Conservation (phyloP, 2,113 vertebrate genomes). For the Apeltes quadracus region DNA sequence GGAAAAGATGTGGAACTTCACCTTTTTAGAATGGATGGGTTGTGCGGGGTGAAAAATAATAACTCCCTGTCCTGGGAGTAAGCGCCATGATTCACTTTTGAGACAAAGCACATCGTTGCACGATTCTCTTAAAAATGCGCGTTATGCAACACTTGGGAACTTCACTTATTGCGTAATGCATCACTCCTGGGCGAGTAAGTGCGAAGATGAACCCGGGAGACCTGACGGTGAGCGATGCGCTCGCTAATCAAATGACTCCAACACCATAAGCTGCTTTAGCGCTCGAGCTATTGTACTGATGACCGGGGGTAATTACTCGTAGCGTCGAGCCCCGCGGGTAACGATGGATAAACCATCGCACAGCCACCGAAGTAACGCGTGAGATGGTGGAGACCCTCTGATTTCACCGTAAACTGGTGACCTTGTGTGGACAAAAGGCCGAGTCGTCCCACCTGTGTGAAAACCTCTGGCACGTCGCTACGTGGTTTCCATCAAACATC, state of each 20-base stretch:
- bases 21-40: slow-evolving; percentile 17
- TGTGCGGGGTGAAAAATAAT: background rate
- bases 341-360: slow-evolving; percentile 40
- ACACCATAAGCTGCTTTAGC: slow-evolving; percentile 67
- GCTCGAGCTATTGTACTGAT: slow-evolving; percentile 61
- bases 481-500: slow-evolving; percentile 15
- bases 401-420: slow-evolving; percentile 12
- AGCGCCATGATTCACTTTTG: slow-evolving; percentile 25
- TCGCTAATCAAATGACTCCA: slow-evolving; percentile 64
- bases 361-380: slow-evolving; percentile 67
- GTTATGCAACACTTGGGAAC: slow-evolving; percentile 50
- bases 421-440: background rate
- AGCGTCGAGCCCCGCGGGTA: slow-evolving; percentile 53
- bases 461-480: background rate
- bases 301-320: slow-evolving; percentile 64
- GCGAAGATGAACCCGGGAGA: slow-evolving; percentile 48
- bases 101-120: slow-evolving; percentile 9
- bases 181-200: slow-evolving; percentile 23
- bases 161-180: slow-evolving; percentile 13
- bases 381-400: slow-evolving; percentile 38
- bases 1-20: background rate
- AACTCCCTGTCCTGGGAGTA: slow-evolving; percentile 14
- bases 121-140: slow-evolving; percentile 4
- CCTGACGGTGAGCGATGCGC: slow-evolving; percentile 54
- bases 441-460: background rate